These are phyloP conservation scores for Triplophysa bombifrons DNA, from an alignment of 2,797 vertebrate species.

Conservation along the genomic window DNA sequence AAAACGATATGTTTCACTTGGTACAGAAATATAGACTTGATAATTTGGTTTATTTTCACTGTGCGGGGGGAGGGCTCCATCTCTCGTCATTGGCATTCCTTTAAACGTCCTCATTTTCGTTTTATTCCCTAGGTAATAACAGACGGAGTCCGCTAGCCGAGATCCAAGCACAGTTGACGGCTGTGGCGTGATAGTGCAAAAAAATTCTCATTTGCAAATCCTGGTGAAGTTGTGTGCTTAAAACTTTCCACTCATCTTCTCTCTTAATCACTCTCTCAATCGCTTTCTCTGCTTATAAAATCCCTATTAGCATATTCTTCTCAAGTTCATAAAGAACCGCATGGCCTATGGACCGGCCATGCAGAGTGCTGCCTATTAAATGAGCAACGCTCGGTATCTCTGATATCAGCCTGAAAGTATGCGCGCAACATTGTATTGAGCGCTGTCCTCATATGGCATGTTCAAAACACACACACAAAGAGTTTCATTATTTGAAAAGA, in stretches of 20 bases:
- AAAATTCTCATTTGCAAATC: constrained; percentile 70
- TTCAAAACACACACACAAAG: constrained; percentile 29
- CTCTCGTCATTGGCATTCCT: constrained; percentile 62
- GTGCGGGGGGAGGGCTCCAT: constrained; percentile 48
- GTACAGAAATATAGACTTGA: background rate
- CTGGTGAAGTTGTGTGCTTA: constrained; percentile 66
- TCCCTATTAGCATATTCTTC: constrained; percentile 64
- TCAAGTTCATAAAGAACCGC: constrained; percentile 63
- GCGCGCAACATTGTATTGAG: constrained; percentile 28
- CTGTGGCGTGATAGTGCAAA: constrained; percentile 29
- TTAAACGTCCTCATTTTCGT: constrained; percentile 63
- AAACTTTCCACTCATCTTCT: constrained; percentile 32
- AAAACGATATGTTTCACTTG: background rate
- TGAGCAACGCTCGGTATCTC: constrained; percentile 56
- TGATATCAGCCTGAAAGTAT: constrained; percentile 56
- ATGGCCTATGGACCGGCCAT: constrained; percentile 51
- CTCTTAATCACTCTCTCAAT: constrained; percentile 31
- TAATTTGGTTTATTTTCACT: constrained; percentile 28
- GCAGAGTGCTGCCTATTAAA: constrained; percentile 57
- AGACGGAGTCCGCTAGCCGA: constrained; percentile 56
- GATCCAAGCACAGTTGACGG: constrained; percentile 62
- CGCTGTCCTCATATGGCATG: constrained; percentile 30
- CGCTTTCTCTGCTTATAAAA: constrained; percentile 42
- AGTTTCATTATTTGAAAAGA: constrained; percentile 30
- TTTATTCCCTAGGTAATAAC: constrained; percentile 64